A percentile compares a stretch with the other conserved stretches of the same genome.
These are phyloP conservation scores for Channa maculata DNA, from an alignment of 2,113 vertebrate species.

Conservation along the genomic window DNA sequence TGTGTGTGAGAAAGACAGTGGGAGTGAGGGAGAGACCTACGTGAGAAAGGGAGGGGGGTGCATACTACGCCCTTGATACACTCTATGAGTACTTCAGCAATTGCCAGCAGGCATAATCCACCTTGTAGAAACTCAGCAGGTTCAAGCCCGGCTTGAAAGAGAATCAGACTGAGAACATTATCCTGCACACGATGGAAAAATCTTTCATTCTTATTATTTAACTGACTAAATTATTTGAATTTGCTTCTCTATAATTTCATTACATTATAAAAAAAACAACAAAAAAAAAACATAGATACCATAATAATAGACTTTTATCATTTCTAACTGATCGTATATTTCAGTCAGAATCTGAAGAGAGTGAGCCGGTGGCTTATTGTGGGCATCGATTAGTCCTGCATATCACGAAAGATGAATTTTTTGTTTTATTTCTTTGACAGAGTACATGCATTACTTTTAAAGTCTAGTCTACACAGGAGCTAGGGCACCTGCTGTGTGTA, in stretches of 20 bases:
- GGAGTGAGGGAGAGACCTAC: neutral
- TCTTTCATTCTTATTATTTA: neutral
- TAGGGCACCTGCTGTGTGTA: neutral
- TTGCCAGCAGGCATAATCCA: slow-evolving; percentile 68
- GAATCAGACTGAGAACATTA: slow-evolving; percentile 8
- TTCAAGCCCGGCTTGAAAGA: slow-evolving; percentile 43
- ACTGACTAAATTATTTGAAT: slow-evolving; percentile 13
- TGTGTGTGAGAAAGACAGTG: slow-evolving; percentile 20
- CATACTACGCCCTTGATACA: slow-evolving; percentile 55
- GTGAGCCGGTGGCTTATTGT: too few relatives aligned
- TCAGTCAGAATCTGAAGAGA: neutral
- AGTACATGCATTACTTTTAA: neutral
- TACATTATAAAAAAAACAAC: neutral
- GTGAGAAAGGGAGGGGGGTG: neutral
- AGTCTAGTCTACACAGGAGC: neutral
- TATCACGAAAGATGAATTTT: too few relatives aligned
- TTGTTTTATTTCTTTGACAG: too few relatives aligned
- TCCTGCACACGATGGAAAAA: neutral
- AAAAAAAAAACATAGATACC: too few relatives aligned
- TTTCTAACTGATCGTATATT: neutral
- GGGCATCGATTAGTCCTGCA: too few relatives aligned
- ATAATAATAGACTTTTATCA: neutral
- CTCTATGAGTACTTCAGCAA: slow-evolving; percentile 62
- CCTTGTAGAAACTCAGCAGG: slow-evolving; percentile 69
- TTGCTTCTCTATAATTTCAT: neutral